Base-by-base conservation (phyloP, 1,140 invertebrate genomes). In the Amphibalanus amphitrite region DNA sequence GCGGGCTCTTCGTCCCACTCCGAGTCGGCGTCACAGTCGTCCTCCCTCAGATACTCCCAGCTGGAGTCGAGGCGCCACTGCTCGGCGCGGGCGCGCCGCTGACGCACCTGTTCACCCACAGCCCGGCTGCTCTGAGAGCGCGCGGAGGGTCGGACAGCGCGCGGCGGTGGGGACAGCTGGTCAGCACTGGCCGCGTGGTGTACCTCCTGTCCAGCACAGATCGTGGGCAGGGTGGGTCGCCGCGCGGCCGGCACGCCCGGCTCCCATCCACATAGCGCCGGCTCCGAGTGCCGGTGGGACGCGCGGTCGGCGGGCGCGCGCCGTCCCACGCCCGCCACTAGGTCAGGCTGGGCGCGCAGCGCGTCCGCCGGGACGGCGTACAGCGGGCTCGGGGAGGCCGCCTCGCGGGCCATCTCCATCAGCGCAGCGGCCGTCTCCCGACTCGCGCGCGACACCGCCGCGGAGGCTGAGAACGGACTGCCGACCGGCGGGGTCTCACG, bases 321-420 rank as follows among this genome's bases (percentile, higher is more conserved):
- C 28, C 69, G 29, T 69, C 69, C 25, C 68, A 71, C 47, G n/a
- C 74, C 67, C 29, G 71, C 73, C 69, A 73, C 73, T 17, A 74
- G 47, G 77, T 69, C 84, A 85, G 70, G 28, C 73, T 65, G 68
- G 75, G 38, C 72, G 28, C 73, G 72, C 67, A 95, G 83, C 26
- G 91, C 88, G 82, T 95, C 92, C 15, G 92, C 91, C 59, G 93
- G 93, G 81, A 95, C 92, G 1, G 91, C 90, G 79, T 95, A 95
- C 76, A 93, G 92, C 0, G 92, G 92, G 79, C 91, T 93, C 28
- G 81, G 80, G 29, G 72, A 70, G 67, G 69, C 71, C 23, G 29
- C 71, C 40, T 72, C 69, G 30, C 71, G 64, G n/a, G 67, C 69
- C 29, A 71, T 73, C n/a, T 69, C 64, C 28, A 73, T 64, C 25